Evolutionary conservation across 2,113 vertebrate genomes (phyloP).

Genomic region (Tychaedon coryphoeus): DNA sequence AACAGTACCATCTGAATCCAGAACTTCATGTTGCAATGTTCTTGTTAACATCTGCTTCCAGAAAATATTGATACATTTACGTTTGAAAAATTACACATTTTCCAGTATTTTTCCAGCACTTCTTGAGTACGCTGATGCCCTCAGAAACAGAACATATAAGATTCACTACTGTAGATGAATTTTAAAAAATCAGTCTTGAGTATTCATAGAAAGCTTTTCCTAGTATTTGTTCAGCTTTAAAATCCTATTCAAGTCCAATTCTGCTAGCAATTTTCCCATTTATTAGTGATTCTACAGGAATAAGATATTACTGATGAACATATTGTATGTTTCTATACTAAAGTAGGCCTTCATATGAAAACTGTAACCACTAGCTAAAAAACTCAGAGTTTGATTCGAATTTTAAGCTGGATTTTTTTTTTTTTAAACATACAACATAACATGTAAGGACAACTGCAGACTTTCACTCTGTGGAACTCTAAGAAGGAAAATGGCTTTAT

Average conservation of each 20-base stretch:
- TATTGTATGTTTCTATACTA: neutral
- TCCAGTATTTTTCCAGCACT: neutral
- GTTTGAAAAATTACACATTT: neutral
- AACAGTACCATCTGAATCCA: neutral
- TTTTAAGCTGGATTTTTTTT: neutral
- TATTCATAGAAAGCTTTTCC: neutral
- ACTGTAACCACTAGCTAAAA: neutral
- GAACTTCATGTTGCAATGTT: neutral
- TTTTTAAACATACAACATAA: neutral
- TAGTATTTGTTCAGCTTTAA: neutral
- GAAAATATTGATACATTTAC: neutral
- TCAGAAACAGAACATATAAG: neutral
- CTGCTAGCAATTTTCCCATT: neutral
- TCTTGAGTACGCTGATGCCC: accelerated
- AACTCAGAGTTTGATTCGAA: neutral
- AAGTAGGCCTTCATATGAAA: neutral
- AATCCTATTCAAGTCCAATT: neutral
- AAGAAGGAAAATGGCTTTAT: neutral
- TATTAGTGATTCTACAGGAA: neutral
- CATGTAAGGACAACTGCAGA: neutral
- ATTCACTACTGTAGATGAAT: neutral
- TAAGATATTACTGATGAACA: neutral
- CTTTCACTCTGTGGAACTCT: neutral
- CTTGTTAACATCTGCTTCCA: neutral
- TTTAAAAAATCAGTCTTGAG: neutral